Percentiles rank a stretch among this genome's conserved stretches.
Conservation (phyloP, 1,140 invertebrate genomes). For the Drosophila punjabiensis region DNA sequence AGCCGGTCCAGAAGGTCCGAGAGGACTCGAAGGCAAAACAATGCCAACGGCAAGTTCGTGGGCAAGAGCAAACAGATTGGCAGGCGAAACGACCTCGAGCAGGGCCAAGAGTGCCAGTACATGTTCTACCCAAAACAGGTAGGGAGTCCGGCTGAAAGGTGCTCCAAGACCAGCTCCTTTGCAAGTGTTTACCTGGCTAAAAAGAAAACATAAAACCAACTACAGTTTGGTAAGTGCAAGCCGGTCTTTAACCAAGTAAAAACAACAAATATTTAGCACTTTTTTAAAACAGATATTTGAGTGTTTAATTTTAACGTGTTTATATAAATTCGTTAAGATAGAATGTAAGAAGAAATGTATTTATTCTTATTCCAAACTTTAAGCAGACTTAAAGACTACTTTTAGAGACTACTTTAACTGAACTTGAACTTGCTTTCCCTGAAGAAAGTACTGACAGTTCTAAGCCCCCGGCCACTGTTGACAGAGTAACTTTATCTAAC, state of each 20-base stretch:
- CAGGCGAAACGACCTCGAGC: constrained; percentile 67
- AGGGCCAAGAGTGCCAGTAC: constrained; percentile 13
- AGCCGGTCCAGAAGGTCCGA: constrained; percentile 14
- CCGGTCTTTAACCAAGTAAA: constrained; percentile 10
- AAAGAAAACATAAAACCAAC: constrained; percentile 9
- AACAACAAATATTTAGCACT: neutral
- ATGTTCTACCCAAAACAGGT: constrained; percentile 47
- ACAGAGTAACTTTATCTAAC: constrained; percentile 22
- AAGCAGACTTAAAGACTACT: no score
- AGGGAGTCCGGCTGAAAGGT: constrained; percentile 48
- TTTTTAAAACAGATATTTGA: neutral
- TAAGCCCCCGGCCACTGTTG: neutral
- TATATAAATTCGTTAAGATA: neutral
- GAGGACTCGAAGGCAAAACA: constrained; percentile 35
- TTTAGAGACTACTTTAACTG: neutral
- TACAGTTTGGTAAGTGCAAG: constrained; percentile 37
- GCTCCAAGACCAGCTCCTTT: neutral
- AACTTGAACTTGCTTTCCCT: constrained; percentile 16
- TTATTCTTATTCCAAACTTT: no score
- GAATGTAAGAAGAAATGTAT: neutral
- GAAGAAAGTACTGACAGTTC: neutral
- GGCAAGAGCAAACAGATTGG: constrained; percentile 73
- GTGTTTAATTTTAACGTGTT: neutral
- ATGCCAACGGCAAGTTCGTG: constrained; percentile 50
- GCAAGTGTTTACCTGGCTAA: constrained; percentile 11